Percentiles rank a stretch among this genome's conserved stretches.
These are phyloP conservation scores for Agonum fuliginosum DNA, from an alignment of 2,888 invertebrate species.

Conservation along the genomic window DNA sequence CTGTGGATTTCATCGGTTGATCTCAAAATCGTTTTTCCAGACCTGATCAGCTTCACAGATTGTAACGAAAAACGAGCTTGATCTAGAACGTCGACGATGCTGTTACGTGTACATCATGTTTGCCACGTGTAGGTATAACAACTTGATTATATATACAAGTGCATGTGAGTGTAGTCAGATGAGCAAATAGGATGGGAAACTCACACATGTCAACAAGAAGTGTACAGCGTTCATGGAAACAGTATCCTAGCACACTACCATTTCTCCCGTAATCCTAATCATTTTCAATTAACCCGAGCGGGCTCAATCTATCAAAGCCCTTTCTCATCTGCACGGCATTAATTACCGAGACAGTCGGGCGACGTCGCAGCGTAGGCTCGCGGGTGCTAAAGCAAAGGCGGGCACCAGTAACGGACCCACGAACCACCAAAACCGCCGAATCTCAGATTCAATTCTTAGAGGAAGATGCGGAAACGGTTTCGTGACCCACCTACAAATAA, in stretches of 20 bases:
- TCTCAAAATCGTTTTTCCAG: slow-evolving; percentile 38
- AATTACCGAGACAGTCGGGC: slow-evolving; percentile 54
- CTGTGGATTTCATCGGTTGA: slow-evolving; percentile 42
- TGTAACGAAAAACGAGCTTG: slow-evolving; percentile 48
- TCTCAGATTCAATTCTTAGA: slow-evolving; percentile 3
- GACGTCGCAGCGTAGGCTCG: slow-evolving; percentile 17
- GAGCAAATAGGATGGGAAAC: neutral
- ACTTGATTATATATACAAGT: slow-evolving; percentile 25
- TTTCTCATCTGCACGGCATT: slow-evolving; percentile 54
- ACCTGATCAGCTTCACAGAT: slow-evolving; percentile 52
- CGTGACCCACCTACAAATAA: too few species aligned
- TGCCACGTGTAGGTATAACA: neutral
- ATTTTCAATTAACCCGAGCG: slow-evolving; percentile 61
- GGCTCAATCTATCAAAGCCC: slow-evolving; percentile 60
- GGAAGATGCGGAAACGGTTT: too few species aligned
- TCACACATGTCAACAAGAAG: neutral
- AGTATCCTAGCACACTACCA: slow-evolving; percentile 3
- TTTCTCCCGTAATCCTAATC: slow-evolving; percentile 58
- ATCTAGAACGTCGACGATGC: slow-evolving; percentile 2
- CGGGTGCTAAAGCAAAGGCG: too few species aligned
- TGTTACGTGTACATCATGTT: slow-evolving; percentile 39
- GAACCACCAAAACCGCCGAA: neutral
- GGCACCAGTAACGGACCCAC: neutral
- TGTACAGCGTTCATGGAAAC: slow-evolving; percentile 6
- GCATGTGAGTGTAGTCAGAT: neutral